Percentiles rank a stretch among this genome's conserved stretches.
These are phyloP conservation scores for Sisyra nigra DNA, from an alignment of 2,888 invertebrate genomes.

Conservation along the genomic window DNA sequence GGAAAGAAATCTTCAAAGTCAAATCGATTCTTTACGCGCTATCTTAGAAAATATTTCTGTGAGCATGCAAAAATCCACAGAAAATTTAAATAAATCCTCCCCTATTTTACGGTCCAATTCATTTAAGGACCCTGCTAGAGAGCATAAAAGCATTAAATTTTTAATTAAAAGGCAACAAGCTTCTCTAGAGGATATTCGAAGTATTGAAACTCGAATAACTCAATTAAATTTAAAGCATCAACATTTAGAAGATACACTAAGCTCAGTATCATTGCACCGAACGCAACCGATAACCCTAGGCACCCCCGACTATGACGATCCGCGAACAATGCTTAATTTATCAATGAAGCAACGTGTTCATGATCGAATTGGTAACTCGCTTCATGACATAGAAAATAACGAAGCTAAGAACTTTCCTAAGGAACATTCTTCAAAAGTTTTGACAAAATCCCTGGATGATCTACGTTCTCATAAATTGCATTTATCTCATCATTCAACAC, in stretches of 20 bases:
- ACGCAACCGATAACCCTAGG: background rate
- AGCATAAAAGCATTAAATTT: too few relatives aligned
- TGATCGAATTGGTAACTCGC: background rate
- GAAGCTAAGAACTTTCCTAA: too few relatives aligned
- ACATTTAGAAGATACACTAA: background rate
- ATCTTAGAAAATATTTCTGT: background rate
- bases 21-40: background rate
- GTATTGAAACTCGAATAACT: slow-evolving; percentile 2
- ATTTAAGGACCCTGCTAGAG: too few relatives aligned
- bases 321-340: slow-evolving; percentile 2
- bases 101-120: too few relatives aligned
- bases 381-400: too few relatives aligned
- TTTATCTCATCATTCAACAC: too few relatives aligned
- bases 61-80: background rate
- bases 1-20: background rate
- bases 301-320: slow-evolving; percentile 5
- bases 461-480: too few relatives aligned
- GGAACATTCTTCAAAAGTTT: too few relatives aligned
- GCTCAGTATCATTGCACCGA: background rate
- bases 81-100: too few relatives aligned
- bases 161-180: too few relatives aligned
- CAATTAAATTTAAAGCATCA: slow-evolving; percentile 4
- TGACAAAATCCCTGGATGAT: too few relatives aligned
- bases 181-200: slow-evolving; percentile 5
- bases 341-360: slow-evolving; percentile 6